Conservation (phyloP, 2,797 vertebrate genomes). For the Enteromius treurensis region DNA sequence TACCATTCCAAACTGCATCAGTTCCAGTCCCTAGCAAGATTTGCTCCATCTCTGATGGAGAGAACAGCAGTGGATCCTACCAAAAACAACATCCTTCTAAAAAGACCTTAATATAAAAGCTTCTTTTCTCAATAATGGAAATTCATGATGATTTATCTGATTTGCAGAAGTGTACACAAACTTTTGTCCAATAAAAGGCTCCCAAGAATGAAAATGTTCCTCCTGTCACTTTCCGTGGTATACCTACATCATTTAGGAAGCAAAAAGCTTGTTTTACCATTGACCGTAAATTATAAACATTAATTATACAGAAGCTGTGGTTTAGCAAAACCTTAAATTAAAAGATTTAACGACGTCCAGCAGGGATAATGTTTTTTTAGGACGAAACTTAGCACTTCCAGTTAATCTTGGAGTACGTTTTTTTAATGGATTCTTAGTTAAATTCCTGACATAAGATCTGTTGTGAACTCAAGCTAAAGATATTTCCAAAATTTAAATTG, state of each 20-base stretch:
- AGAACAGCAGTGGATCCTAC: neutral
- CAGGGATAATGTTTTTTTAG: neutral
- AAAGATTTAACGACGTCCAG: neutral
- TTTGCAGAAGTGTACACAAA: neutral
- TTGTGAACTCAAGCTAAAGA: neutral
- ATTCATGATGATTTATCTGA: neutral
- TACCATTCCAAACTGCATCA: conserved; percentile 32
- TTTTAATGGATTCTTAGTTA: neutral
- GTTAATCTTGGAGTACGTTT: neutral
- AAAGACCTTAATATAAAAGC: neutral
- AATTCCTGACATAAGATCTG: neutral
- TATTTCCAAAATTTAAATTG: neutral
- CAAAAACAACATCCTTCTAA: neutral
- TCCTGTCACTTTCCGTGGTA: neutral
- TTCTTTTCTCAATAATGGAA: neutral
- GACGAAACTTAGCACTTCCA: neutral
- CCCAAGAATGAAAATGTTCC: neutral
- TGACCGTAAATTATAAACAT: neutral
- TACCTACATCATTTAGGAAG: neutral
- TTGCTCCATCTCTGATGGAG: neutral
- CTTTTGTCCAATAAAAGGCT: neutral
- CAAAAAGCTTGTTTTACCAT: neutral
- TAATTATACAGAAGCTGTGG: neutral
- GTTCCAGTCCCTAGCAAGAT: conserved; percentile 26
- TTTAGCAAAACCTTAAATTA: neutral